Evolutionary conservation across 2,888 invertebrate genomes (phyloP).

Genomic region (Euclidia mi): DNA sequence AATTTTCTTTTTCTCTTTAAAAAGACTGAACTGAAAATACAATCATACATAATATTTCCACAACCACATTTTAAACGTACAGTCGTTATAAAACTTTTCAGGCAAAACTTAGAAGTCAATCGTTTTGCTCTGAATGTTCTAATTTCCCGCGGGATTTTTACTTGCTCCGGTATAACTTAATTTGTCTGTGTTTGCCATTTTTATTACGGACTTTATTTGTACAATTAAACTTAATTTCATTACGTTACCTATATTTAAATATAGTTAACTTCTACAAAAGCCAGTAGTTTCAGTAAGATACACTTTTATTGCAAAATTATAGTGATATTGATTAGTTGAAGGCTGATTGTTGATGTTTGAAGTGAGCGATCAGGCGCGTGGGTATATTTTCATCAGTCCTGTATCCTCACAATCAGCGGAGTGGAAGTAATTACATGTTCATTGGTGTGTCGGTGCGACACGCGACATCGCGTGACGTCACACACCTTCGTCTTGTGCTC

Average conservation of each 20-base stretch:
- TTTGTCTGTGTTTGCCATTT: conserved; percentile 18
- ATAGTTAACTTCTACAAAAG: no score
- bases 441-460: conserved; percentile 78
- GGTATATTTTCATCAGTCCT: conserved; percentile 51
- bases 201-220: conserved; percentile 4
- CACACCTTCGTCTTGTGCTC: conserved; percentile 61
- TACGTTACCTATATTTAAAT: no score
- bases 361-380: no score
- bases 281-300: no score
- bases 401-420: conserved; percentile 68
- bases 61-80: no score
- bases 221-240: not conserved
- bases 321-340: no score
- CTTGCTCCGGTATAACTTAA: conserved; percentile 18
- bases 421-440: conserved; percentile 84
- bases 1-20: no score
- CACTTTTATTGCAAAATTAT: no score
- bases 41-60: no score
- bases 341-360: no score
- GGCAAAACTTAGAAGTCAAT: conserved; percentile 21
- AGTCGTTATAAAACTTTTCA: no score
- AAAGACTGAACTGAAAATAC: no score
- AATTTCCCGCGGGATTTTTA: conserved; percentile 34
- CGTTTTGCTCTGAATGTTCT: conserved; percentile 16
- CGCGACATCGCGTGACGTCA: conserved; percentile 81